Evolutionary conservation across 1,140 invertebrate species (phyloP).

Genomic region (Drosophila cardini): DNA sequence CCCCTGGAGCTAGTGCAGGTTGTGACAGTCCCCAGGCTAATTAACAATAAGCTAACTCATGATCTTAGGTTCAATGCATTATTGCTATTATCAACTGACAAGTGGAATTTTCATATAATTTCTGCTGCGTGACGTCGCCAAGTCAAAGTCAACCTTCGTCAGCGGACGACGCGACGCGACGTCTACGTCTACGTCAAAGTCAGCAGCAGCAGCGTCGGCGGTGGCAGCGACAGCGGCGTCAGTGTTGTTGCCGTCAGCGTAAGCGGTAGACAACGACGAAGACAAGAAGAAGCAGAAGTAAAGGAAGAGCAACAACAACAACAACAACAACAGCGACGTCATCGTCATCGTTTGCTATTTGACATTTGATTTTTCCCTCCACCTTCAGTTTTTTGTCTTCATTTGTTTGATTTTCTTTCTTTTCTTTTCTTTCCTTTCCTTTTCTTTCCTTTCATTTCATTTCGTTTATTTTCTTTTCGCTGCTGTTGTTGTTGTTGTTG

Average conservation of each 20-base stretch:
- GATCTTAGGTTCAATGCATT: constrained; percentile 75
- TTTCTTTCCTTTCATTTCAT: constrained; percentile 38
- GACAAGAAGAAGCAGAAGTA: not conserved
- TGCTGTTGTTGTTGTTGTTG: not conserved
- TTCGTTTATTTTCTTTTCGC: constrained; percentile 31
- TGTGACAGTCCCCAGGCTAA: constrained; percentile 62
- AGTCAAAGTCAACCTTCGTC: constrained; percentile 72
- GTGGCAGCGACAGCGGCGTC: constrained; percentile 33
- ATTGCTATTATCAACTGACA: constrained; percentile 57
- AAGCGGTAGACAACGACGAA: constrained; percentile 22
- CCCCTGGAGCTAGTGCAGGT: not conserved
- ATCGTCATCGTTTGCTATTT: constrained; percentile 74
- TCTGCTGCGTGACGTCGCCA: constrained; percentile 35
- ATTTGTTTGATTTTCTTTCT: constrained; percentile 24
- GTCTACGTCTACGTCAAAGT: not conserved
- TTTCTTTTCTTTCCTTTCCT: constrained; percentile 28
- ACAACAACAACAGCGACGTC: constrained; percentile 54
- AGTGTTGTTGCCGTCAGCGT: constrained; percentile 7
- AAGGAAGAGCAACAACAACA: not conserved
- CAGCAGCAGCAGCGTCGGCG: constrained; percentile 47
- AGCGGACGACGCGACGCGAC: constrained; percentile 43
- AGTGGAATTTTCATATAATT: constrained; percentile 69
- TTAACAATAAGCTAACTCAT: constrained; percentile 68
- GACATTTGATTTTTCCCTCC: constrained; percentile 72
- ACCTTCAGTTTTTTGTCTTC: constrained; percentile 8